A percentile compares a stretch with the other conserved stretches of the same genome.
These are phyloP conservation scores for Tokudaia tokunoshimensis DNA, from an alignment of 2,797 vertebrate species.

Conservation along the genomic window DNA sequence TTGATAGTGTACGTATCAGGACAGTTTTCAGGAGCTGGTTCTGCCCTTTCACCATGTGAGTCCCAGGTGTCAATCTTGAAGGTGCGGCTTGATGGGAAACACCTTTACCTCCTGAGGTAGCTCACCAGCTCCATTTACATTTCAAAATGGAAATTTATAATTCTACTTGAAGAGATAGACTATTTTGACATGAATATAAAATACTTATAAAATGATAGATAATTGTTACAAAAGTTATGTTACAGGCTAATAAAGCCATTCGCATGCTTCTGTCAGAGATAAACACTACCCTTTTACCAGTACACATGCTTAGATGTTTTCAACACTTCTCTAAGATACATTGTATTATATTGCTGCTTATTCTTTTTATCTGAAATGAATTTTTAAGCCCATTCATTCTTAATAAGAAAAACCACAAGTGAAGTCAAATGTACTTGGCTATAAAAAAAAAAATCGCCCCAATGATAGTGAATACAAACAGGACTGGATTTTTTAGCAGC, in stretches of 20 bases:
- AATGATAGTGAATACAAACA: neutral
- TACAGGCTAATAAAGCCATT: neutral
- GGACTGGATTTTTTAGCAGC: neutral
- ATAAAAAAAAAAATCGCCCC: slow-evolving; percentile 20
- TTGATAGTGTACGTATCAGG: neutral
- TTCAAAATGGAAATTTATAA: slow-evolving; percentile 28
- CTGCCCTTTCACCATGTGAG: neutral
- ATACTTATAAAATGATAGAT: neutral
- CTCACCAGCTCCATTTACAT: neutral
- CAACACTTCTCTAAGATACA: neutral
- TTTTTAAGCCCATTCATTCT: neutral
- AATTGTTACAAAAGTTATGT: neutral
- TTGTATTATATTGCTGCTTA: neutral
- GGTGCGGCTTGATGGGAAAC: neutral
- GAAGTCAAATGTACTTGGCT: slow-evolving; percentile 18
- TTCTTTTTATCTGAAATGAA: slow-evolving; percentile 30
- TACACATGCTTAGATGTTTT: neutral
- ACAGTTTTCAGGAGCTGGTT: neutral
- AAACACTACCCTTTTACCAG: neutral
- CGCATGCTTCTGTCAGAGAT: too few species aligned
- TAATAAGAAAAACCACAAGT: slow-evolving; percentile 25
- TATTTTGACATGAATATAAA: slow-evolving; percentile 22
- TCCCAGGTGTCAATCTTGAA: neutral
- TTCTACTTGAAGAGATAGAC: neutral
- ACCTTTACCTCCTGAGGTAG: neutral